These are phyloP conservation scores for Cotesia chilonis DNA, from an alignment of 1,140 invertebrate genomes.

Conservation along the genomic window DNA sequence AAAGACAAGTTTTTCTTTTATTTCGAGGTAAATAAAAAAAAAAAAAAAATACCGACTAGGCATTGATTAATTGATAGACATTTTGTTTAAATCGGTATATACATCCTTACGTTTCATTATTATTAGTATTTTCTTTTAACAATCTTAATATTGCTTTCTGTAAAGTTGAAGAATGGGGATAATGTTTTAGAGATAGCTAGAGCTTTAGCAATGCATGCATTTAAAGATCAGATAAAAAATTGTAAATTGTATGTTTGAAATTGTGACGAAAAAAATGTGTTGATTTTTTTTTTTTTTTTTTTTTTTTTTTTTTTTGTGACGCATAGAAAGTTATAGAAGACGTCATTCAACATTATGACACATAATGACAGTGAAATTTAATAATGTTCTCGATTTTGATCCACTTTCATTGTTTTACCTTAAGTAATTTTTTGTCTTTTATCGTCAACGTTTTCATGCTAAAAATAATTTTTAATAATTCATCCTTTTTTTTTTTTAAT, in stretches of 20 bases:
- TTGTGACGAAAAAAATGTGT: not conserved
- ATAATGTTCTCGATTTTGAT: not conserved
- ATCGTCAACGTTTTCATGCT: not conserved
- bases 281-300: not conserved
- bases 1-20: slow-evolving; percentile 6
- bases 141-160: slow-evolving; percentile 21
- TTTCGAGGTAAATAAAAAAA: not conserved
- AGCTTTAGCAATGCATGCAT: slow-evolving; percentile 56
- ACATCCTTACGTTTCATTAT: not conserved
- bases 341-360: slow-evolving; percentile 5
- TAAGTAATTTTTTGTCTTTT: slow-evolving; percentile 1
- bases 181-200: slow-evolving; percentile 50
- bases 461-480: slow-evolving; percentile 7
- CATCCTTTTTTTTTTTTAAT: no score
- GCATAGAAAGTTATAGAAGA: slow-evolving; percentile 2
- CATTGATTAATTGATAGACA: not conserved
- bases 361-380: not conserved
- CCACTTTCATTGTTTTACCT: slow-evolving; percentile 7
- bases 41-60: not conserved
- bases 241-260: slow-evolving; percentile 38
- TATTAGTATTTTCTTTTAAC: not conserved
- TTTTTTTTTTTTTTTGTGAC: not conserved
- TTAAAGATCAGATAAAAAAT: slow-evolving; percentile 43
- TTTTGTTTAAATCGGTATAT: not conserved
- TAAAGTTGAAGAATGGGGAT: slow-evolving; percentile 33